A percentile compares a stretch with the other conserved stretches of the same genome.
Evolutionary conservation across 1,140 invertebrate genomes (phyloP).

Genomic region (Heliconius hewitsoni): DNA sequence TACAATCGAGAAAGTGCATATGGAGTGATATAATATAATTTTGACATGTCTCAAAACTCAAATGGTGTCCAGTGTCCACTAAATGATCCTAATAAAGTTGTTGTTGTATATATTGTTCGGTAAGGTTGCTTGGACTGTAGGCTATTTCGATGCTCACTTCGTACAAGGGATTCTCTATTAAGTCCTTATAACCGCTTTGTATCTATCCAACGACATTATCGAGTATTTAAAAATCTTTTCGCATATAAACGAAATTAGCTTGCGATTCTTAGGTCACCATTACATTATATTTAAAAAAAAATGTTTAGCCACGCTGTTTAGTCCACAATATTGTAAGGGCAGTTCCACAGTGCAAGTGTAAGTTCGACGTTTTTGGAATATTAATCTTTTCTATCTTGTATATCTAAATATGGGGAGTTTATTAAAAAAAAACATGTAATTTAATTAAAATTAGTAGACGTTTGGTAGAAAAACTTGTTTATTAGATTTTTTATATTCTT

Average conservation of each 20-base stretch:
- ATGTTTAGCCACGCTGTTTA: conserved; percentile 65
- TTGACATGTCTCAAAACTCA: conserved; percentile 5
- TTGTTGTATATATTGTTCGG: conserved; percentile 72
- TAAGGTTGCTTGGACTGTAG: conserved; percentile 72
- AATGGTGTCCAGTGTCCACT: conserved; percentile 15
- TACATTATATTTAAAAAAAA: conserved; percentile 51
- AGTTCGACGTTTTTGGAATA: background rate
- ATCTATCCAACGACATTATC: conserved; percentile 60
- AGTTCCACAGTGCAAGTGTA: conserved; percentile 31
- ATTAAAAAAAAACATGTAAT: conserved; percentile 4
- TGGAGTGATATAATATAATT: background rate
- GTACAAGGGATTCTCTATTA: conserved; percentile 77
- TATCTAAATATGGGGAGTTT: background rate
- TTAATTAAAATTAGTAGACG: conserved; percentile 7
- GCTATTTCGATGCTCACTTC: conserved; percentile 76
- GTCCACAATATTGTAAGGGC: conserved; percentile 49
- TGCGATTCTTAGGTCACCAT: conserved; percentile 66
- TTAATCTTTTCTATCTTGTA: conserved; percentile 14
- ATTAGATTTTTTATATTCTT: conserved; percentile 14
- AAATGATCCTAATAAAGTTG: conserved; percentile 44
- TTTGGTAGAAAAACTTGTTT: conserved; percentile 7
- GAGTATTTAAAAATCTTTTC: conserved; percentile 71
- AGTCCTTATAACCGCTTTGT: conserved; percentile 74
- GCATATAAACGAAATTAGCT: conserved; percentile 71
- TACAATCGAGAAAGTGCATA: background rate